phyloP scores from a whole-genome alignment of 2,113 vertebrate genomes.

The Climacteris rufus region DNA sequence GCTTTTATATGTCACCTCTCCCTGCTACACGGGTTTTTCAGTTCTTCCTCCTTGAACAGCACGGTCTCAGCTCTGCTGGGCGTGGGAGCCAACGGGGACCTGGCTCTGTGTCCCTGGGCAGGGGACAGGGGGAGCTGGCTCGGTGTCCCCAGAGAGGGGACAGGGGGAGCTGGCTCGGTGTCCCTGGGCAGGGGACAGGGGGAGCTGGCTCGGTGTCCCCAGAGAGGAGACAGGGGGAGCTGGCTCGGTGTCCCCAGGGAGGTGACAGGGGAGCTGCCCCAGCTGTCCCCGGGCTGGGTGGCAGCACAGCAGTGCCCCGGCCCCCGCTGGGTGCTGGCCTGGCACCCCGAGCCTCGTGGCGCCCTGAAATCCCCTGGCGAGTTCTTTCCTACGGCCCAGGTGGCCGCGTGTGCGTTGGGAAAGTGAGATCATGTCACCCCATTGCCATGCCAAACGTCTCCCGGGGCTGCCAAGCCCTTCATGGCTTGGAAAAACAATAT shows the following conservation, averaged over 20 bases:
- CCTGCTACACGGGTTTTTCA: no score
- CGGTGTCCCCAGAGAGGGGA: background rate
- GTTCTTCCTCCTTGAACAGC: no score
- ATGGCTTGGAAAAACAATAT: conserved; percentile 18
- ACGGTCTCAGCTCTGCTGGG: accelerated
- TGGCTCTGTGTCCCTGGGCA: background rate
- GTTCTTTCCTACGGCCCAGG: background rate
- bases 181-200: background rate
- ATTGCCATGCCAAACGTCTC: background rate
- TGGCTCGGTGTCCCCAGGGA: background rate
- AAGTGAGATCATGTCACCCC: conserved; percentile 9
- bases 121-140: background rate
- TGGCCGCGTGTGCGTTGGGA: background rate
- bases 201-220: background rate
- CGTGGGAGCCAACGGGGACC: accelerated
- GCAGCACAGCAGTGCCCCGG: accelerated
- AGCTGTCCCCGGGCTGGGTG: background rate
- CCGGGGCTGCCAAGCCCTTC: background rate
- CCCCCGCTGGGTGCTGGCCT: background rate
- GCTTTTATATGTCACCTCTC: accelerated
- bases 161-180: no score
- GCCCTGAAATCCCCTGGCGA: background rate
- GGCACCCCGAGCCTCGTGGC: accelerated
- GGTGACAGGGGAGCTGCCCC: background rate
- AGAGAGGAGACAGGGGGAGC: background rate